These are phyloP conservation scores for Trididemnum nubilum DNA, from an alignment of 23 tunicate species.

Conservation along the genomic window DNA sequence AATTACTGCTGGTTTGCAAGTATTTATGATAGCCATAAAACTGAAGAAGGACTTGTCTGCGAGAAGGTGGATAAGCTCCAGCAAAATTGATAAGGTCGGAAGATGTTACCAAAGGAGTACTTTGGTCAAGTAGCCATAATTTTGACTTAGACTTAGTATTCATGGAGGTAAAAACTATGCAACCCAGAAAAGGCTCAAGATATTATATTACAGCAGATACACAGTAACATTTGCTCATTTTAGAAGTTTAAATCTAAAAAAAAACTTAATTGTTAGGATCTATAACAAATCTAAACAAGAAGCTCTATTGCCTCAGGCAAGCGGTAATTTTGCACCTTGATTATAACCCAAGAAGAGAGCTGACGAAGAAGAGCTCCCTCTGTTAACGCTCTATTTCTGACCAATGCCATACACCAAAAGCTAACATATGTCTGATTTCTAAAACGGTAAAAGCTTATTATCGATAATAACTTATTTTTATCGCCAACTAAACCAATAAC, in stretches of 20 bases:
- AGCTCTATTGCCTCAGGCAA: too few relatives aligned
- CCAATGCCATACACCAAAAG: too few relatives aligned
- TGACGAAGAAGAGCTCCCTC: too few relatives aligned
- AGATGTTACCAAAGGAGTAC: neutral
- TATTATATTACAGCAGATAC: neutral
- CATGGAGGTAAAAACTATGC: neutral
- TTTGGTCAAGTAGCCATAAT: neutral
- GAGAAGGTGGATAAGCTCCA: constrained; percentile 2
- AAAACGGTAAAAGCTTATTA: too few relatives aligned
- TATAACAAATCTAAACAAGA: too few relatives aligned
- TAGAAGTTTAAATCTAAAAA: neutral
- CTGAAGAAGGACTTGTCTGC: constrained; percentile 7
- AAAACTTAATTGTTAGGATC: too few relatives aligned
- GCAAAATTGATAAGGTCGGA: neutral
- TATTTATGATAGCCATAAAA: constrained; percentile 17
- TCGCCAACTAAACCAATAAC: too few relatives aligned
- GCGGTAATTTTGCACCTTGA: too few relatives aligned
- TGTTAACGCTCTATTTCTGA: too few relatives aligned
- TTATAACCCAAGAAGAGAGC: too few relatives aligned
- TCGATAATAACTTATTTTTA: too few relatives aligned
- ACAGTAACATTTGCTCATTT: neutral
- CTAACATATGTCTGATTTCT: too few relatives aligned
- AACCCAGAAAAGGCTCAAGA: neutral
- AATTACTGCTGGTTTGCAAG: neutral
- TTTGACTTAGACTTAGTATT: constrained; percentile 1